Base-by-base conservation (phyloP, 2,797 vertebrate genomes). In the Melanotaenia trifasciata region DNA sequence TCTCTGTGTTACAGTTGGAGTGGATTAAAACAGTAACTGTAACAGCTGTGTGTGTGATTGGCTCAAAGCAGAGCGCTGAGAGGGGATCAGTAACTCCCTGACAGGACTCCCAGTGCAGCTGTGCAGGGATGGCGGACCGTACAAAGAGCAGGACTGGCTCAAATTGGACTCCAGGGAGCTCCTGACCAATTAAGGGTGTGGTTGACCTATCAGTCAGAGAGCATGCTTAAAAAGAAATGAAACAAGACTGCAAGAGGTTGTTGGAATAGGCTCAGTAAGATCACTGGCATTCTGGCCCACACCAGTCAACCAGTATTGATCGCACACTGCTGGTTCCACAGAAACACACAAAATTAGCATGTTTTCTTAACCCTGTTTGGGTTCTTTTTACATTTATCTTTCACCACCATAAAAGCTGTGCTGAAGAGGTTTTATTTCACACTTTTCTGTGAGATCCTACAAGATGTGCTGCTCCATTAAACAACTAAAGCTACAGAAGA, bases 101-200 rank as follows among this genome's bases (percentile, higher is more conserved):
- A 79, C 81, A 83, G 58, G 75, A 70, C 72, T 75, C 72, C 75
- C 60, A 53, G 63, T 72, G 64, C 68, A 72, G 50, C 59, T 64
- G 18, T 64, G 66, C 62, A 63, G 18, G 1, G 22, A 28, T 20
- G 58, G 43, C 32, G 51, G 74, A 84, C 67, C 65, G 61, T 24
- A 58, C 51, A 72, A 18, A 70, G 43, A 74, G 71, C 33, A 58
- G 56, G 50, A 70, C 73, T 7, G 30, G 57, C 59, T 80, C 64
- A 85, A 85, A 90, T 86, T 90, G 78, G 87, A 33, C 81, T 70
- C 78, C 9, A 9, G 84, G 78, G 83, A 78, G 28, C 62, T 81
- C 58, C 67, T 50, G 30, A 54, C 84, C 77, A 89, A 71, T 88
- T 84, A 75, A 76, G 68, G 86, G 84, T 79, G 81, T 89, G 86